Evolutionary conservation across 2,797 vertebrate species (phyloP), one percentile per base, ranked within the genome.

Genomic region (Anguilla pacifica): DNA sequence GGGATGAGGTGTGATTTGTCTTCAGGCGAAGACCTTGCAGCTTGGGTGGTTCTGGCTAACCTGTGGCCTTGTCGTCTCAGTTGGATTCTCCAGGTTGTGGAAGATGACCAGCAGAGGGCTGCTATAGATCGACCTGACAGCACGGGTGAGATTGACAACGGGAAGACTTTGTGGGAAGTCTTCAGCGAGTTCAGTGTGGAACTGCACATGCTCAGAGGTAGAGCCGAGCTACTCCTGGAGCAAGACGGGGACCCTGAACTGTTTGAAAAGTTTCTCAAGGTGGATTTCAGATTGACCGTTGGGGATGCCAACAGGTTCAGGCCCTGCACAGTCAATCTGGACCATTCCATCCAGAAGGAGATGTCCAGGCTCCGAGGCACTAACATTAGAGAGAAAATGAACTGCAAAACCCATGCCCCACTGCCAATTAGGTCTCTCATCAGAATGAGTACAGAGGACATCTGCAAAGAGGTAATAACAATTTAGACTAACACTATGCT

Each of bases 61-160:
- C 96, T 95, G 67, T 99, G 98, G 98, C 98, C 98, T 0, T 98
- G 98, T 85, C 96, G 97, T 7, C 92, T 99, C 79, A 98, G 97
- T 87, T 99, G 98, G 98, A 94, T 95, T 0, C 92, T 98, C 72
- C 98, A 98, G 86, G 98, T 98, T 89, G 88, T 96, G 57, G 97
- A 99, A 74, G 98, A 98, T 10, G 55, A 93, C 17, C 88, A 96
- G 86, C 98, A 98, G 88, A 89, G 91, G 0, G 92, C 74, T 0
- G 88, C 89, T 0, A 90, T 89, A 0, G 85, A 90, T 0, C 15
- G 1, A 0, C 59, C 46, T 1, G 9, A 0, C 0, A 0, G 0
- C 0, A 6, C n/a, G n/a, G 13, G 51, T 11, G 11, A 0, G 0
- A 25, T 87, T 13, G 85, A 91, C 49, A 31, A 84, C 3, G 88